Evolutionary conservation across 2,888 invertebrate genomes (phyloP), one percentile per base, ranked within the genome.

Genomic region (Idaea straminata): DNA sequence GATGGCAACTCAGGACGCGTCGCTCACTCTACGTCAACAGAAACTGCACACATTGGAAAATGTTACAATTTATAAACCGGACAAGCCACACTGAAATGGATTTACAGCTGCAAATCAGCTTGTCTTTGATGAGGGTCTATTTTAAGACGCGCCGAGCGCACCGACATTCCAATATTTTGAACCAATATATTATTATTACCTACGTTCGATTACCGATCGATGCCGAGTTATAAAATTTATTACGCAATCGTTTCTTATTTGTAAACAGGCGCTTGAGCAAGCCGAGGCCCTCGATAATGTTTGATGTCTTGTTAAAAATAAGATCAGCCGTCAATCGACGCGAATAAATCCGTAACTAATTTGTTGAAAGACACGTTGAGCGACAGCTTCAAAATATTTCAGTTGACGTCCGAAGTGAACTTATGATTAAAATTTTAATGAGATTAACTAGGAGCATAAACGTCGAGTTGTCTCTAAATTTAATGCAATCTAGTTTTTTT

Each of bases 111-210:
- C 91, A 89, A 91, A 89, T 89, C 89, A 92, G 89, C 85, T 89
- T 88, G 91, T 92, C 92, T 92, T 92, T 92, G 92, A 92, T 92
- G 92, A 92, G 89, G 87, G 88, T 88, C 88, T 92, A 92, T 92
- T 92, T 92, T 84, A 82, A 87, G 91, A 90, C 86, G 85, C 83
- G 86, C 86, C 86, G 88, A 85, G 88, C 90, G 89, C 88, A 89
- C 86, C 84, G 87, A 86, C 88, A 91, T 91, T 88, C 89, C 92
- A 85, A 92, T 92, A 92, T 88, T 89, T 88, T 86, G 83, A 87
- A 80, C 86, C 88, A 83, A 92, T 92, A 92, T 91, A 91, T 92
- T 91, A 92, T 91, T 92, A 92, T 91, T 91, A 89, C 47, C 47
- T 47, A 47, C 89, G 85, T 88, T 86, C 84, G 85, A 89, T 88